Conservation (phyloP, 2,888 invertebrate species). For the Gortyna flavago region DNA sequence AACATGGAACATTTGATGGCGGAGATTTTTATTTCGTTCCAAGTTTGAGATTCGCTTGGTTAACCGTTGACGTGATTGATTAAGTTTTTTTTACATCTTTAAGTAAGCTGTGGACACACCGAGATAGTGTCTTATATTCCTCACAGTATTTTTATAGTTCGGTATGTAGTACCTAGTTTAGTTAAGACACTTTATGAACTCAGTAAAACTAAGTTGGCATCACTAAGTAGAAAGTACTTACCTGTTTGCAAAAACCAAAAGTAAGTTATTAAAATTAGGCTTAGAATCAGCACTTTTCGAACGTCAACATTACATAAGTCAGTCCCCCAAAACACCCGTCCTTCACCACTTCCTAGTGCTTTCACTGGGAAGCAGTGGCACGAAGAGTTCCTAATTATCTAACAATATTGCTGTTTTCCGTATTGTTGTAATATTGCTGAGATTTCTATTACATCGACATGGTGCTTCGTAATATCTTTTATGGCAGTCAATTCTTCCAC, state of each 20-base stretch:
- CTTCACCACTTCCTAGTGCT: not conserved
- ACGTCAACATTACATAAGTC: not conserved
- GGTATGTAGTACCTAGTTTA: not conserved
- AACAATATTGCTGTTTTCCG: not conserved
- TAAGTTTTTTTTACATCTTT: not conserved
- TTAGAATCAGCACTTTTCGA: not conserved
- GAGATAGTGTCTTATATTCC: not conserved
- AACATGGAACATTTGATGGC: slow-evolving; percentile 48
- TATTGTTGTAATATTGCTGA: not conserved
- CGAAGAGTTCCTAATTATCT: not conserved
- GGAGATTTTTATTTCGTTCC: slow-evolving; percentile 27
- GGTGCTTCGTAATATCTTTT: not conserved
- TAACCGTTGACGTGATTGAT: too few relatives aligned
- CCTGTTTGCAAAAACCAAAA: not conserved
- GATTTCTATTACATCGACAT: not conserved
- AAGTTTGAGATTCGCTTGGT: too few relatives aligned
- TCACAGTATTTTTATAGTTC: not conserved
- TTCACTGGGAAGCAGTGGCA: not conserved
- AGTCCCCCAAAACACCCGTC: not conserved
- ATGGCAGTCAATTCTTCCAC: not conserved
- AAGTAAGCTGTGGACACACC: not conserved
- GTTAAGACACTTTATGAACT: not conserved
- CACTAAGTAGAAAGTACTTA: too few relatives aligned
- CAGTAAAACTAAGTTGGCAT: not conserved
- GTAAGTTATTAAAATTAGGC: not conserved